Evolutionary conservation across 2,888 invertebrate species (phyloP).

Genomic region (Ceriagrion tenellum): DNA sequence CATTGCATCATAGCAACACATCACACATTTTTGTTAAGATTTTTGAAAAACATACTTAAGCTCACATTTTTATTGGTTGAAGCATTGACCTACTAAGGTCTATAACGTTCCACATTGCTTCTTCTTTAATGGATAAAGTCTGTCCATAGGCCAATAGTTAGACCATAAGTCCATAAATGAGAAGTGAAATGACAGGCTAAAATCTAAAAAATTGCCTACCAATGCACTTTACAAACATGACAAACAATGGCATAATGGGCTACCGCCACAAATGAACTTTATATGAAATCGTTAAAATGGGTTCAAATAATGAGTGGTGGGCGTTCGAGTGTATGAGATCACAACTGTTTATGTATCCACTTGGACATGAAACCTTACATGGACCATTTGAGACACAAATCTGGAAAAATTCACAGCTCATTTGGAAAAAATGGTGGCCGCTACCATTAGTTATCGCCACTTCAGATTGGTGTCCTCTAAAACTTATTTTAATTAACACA

Average conservation of each 20-base stretch:
- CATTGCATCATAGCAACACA: slow-evolving; percentile 62
- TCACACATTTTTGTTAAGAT: slow-evolving; percentile 48
- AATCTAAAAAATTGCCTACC: background rate
- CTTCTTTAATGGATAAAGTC: slow-evolving; percentile 30
- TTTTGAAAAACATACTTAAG: slow-evolving; percentile 55
- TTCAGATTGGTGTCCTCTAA: background rate
- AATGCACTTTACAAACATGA: slow-evolving; percentile 34
- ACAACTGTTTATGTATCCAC: slow-evolving; percentile 34
- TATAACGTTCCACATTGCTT: slow-evolving; percentile 41
- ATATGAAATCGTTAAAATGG: slow-evolving; percentile 48
- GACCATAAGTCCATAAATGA: slow-evolving; percentile 23
- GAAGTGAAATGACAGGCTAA: slow-evolving; percentile 25
- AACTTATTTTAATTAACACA: background rate
- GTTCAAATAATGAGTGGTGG: slow-evolving; percentile 21
- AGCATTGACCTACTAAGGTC: slow-evolving; percentile 56
- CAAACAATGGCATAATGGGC: slow-evolving; percentile 43
- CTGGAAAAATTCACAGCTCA: slow-evolving; percentile 50
- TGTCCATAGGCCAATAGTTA: slow-evolving; percentile 43
- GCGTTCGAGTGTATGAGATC: slow-evolving; percentile 48
- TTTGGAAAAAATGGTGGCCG: slow-evolving; percentile 34
- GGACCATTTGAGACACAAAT: slow-evolving; percentile 40
- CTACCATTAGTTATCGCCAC: background rate
- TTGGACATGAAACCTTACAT: slow-evolving; percentile 41
- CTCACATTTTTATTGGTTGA: slow-evolving; percentile 60
- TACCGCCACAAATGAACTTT: background rate